phyloP scores from a whole-genome alignment of 2,113 vertebrate genomes.

The Tylochromis polylepis region DNA sequence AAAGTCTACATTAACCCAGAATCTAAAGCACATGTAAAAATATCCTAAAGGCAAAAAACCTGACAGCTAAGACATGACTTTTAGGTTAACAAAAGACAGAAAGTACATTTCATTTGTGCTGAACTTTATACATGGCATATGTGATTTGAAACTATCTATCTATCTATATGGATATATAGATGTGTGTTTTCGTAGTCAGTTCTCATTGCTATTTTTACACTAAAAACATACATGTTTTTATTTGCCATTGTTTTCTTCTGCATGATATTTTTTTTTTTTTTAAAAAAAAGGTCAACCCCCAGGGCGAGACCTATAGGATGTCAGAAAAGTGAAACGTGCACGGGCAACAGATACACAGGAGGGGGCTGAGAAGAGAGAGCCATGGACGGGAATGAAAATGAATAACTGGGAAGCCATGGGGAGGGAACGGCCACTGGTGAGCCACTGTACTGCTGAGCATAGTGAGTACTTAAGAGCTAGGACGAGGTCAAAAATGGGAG shows the following conservation, averaged over 20 bases:
- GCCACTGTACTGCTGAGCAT: neutral
- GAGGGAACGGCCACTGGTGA: neutral
- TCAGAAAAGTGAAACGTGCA: neutral
- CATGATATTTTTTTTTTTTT: no score
- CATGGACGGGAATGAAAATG: neutral
- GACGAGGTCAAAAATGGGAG: neutral
- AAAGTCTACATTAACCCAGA: slow-evolving; percentile 6
- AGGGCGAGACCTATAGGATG: fast-evolving
- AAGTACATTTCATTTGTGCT: neutral
- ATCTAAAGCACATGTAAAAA: neutral
- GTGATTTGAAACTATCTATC: neutral
- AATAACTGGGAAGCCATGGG: neutral
- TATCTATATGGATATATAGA: neutral
- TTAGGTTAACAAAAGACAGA: neutral
- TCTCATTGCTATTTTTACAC: neutral
- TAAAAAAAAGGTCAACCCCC: neutral
- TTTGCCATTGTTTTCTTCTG: no score
- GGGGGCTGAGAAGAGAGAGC: neutral
- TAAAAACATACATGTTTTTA: neutral
- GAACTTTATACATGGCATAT: neutral
- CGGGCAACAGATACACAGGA: neutral
- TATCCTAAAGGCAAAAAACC: neutral
- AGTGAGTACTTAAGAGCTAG: neutral
- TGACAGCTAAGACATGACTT: neutral
- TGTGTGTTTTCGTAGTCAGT: neutral